Evolutionary conservation across 2,797 vertebrate genomes (phyloP).

Genomic region (Anguilla obscura): DNA sequence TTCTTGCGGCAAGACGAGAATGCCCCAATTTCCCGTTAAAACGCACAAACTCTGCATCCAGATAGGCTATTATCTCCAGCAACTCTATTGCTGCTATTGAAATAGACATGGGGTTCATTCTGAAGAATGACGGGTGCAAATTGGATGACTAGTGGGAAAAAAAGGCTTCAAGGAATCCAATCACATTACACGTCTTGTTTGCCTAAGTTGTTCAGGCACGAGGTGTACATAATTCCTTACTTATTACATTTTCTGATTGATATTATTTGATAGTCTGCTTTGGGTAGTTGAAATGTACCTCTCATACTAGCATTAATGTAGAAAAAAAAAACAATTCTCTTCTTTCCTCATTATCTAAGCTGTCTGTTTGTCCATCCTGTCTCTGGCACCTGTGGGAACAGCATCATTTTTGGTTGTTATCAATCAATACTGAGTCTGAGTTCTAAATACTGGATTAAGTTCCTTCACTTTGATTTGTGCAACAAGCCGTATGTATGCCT

Average conservation of each 20-base stretch:
- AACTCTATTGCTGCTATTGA: slow-evolving; percentile 14
- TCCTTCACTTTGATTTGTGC: not conserved
- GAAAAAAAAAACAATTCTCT: not conserved
- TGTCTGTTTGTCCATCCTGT: not conserved
- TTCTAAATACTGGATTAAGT: not conserved
- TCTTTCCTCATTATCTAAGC: not conserved
- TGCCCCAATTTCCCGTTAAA: slow-evolving; percentile 12
- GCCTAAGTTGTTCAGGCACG: not conserved
- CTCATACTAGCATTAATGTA: no score
- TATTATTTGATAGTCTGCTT: slow-evolving; percentile 17
- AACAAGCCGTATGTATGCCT: not conserved
- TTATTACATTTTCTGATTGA: slow-evolving; percentile 19
- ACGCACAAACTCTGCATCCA: slow-evolving; percentile 8
- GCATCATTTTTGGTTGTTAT: not conserved
- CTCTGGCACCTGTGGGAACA: not conserved
- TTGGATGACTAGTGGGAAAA: slow-evolving; percentile 20
- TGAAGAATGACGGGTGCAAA: slow-evolving; percentile 28
- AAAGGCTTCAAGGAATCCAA: slow-evolving; percentile 14
- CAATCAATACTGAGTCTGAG: not conserved
- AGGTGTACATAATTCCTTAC: not conserved
- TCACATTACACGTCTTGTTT: slow-evolving; percentile 16
- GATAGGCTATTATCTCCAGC: slow-evolving; percentile 26
- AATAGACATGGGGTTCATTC: slow-evolving; percentile 25
- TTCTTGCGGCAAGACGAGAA: not conserved
- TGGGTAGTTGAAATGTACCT: not conserved